Conservation (phyloP, 2,113 vertebrate species). For the Microcebus ravelobensis region DNA sequence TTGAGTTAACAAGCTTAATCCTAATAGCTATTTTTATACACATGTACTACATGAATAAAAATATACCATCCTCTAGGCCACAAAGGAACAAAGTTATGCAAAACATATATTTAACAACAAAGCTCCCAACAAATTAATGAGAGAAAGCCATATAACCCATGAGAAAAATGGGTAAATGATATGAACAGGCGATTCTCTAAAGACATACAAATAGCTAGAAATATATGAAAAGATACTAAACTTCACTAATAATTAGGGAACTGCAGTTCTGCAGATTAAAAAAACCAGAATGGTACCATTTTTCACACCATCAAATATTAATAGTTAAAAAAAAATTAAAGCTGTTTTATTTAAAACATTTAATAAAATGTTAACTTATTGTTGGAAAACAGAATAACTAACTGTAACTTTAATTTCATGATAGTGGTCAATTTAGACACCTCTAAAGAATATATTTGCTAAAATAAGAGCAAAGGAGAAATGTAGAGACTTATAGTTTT, state of each 20-base stretch:
- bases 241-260: background rate
- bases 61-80: background rate
- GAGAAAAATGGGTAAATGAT: slow-evolving; percentile 3
- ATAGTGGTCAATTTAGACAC: background rate
- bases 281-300: background rate
- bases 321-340: background rate
- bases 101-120: background rate
- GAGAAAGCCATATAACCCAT: background rate
- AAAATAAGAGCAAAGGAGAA: slow-evolving; percentile 22
- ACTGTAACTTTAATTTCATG: slow-evolving; percentile 1
- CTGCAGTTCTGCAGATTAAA: background rate
- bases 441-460: slow-evolving; percentile 3
- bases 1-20: background rate
- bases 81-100: slow-evolving; percentile 6
- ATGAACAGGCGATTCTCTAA: background rate
- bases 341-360: background rate
- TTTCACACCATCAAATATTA: background rate
- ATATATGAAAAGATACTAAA: background rate
- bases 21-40: background rate
- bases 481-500: background rate
- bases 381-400: background rate
- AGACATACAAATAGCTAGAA: background rate
- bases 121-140: background rate
- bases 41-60: background rate
- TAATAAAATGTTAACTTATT: background rate